Conservation (phyloP, 2,113 vertebrate species). For the Chlorodrepanis virens region DNA sequence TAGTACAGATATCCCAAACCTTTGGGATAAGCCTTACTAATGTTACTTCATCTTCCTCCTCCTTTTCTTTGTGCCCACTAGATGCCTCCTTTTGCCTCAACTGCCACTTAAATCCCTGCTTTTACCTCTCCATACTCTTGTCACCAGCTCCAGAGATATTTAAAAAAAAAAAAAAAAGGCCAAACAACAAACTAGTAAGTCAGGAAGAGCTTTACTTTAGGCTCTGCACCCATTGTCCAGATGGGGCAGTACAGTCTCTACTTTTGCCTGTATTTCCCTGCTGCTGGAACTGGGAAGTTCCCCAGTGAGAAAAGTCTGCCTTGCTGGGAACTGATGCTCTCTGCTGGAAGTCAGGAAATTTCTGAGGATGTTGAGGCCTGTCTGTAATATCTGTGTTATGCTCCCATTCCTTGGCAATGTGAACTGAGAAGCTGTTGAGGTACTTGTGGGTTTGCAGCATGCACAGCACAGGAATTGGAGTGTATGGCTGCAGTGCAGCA, state of each 20-base stretch:
- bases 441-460: not conserved
- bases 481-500: not conserved
- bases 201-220: not conserved
- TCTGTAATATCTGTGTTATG: not conserved
- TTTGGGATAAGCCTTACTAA: not conserved
- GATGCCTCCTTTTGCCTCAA: rapidly evolving
- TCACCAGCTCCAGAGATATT: not conserved
- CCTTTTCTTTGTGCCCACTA: not conserved
- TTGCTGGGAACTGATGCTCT: not conserved
- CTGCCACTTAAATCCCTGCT: not conserved
- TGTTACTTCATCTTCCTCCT: not conserved
- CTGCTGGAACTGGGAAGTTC: not conserved
- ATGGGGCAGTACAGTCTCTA: not conserved
- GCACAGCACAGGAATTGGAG: not conserved
- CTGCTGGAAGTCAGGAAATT: not conserved
- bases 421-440: not conserved
- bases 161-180: no score
- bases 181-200: not conserved
- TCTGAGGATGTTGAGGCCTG: not conserved
- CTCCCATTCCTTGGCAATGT: not conserved
- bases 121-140: not conserved
- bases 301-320: not conserved
- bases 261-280: not conserved
- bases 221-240: not conserved
- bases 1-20: not conserved